These are phyloP conservation scores for Dascyllus trimaculatus DNA, from an alignment of 2,113 vertebrate species.

Conservation along the genomic window DNA sequence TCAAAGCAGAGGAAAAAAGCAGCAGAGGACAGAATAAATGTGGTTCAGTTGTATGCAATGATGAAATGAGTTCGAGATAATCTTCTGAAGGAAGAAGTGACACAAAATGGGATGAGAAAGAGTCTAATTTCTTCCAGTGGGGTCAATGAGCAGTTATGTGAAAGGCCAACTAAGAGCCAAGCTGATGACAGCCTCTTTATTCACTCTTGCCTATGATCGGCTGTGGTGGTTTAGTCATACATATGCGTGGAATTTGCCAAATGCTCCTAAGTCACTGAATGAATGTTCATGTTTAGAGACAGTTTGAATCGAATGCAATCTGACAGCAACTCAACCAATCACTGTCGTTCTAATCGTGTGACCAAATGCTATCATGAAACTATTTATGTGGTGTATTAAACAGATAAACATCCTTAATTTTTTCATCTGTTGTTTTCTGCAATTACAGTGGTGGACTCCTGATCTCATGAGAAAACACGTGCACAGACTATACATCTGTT, in stretches of 20 bases:
- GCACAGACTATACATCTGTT: conserved; percentile 7
- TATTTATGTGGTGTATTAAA: not conserved
- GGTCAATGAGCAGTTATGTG: conserved; percentile 2
- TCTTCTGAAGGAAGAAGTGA: conserved; percentile 9
- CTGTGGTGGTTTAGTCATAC: conserved; percentile 29
- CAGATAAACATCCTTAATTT: not conserved
- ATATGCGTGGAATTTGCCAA: conserved; percentile 9
- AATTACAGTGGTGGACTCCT: not conserved
- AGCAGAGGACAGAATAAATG: not conserved
- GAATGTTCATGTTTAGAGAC: conserved; percentile 27
- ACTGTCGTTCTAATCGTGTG: not conserved
- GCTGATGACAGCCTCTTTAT: conserved; percentile 26
- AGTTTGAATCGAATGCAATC: conserved; percentile 18
- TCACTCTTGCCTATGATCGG: conserved; percentile 7
- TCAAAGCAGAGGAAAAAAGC: not conserved
- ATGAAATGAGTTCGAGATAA: no score
- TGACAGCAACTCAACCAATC: conserved; percentile 26
- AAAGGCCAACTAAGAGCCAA: conserved; percentile 18
- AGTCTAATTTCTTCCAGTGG: not conserved
- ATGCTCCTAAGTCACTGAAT: conserved; percentile 53
- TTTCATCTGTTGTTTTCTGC: not conserved
- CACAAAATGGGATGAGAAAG: conserved; percentile 2
- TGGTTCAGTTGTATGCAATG: no score
- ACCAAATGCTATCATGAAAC: not conserved
- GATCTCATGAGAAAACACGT: conserved; percentile 9